Conservation (phyloP, 53 echinoderm and acorn worm species). For the Mesocentrotus franciscanus region DNA sequence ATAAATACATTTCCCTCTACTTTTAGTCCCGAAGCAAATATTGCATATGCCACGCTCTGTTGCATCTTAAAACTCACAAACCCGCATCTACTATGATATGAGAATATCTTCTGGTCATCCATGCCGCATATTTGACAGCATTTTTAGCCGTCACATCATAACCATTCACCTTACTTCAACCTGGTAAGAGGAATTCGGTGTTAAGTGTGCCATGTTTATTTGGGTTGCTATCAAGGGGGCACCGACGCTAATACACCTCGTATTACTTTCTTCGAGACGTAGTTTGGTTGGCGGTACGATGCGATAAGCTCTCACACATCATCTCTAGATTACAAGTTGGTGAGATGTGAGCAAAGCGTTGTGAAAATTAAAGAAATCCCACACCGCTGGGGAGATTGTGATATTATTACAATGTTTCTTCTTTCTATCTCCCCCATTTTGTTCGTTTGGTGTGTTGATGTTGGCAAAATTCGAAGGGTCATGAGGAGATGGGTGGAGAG, state of each 20-base stretch:
- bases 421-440: slow-evolving; percentile 4
- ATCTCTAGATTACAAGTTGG: slow-evolving; percentile 47
- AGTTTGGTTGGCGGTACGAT: slow-evolving; percentile 15
- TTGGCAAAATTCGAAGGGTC: slow-evolving; percentile 16
- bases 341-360: slow-evolving; percentile 56
- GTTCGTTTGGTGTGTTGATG: slow-evolving; percentile 40
- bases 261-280: slow-evolving; percentile 23
- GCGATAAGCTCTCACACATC: slow-evolving; percentile 33
- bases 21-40: background rate
- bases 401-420: slow-evolving; percentile 53
- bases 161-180: slow-evolving; percentile 39
- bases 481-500: background rate
- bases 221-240: slow-evolving; percentile 63
- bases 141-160: slow-evolving; percentile 54
- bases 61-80: slow-evolving; percentile 53
- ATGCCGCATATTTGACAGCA: slow-evolving; percentile 52
- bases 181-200: slow-evolving; percentile 42
- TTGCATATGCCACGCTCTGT: slow-evolving; percentile 28
- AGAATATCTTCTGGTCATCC: slow-evolving; percentile 27
- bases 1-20: slow-evolving; percentile 45
- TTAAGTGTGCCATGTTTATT: slow-evolving; percentile 67
- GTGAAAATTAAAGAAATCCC: slow-evolving; percentile 42
- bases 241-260: slow-evolving; percentile 42
- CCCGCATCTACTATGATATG: slow-evolving; percentile 19
- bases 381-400: slow-evolving; percentile 42